A percentile compares a stretch with the other conserved stretches of the same genome.
Evolutionary conservation across 2,888 invertebrate genomes (phyloP).

Genomic region (Acanthosepion lycidas): DNA sequence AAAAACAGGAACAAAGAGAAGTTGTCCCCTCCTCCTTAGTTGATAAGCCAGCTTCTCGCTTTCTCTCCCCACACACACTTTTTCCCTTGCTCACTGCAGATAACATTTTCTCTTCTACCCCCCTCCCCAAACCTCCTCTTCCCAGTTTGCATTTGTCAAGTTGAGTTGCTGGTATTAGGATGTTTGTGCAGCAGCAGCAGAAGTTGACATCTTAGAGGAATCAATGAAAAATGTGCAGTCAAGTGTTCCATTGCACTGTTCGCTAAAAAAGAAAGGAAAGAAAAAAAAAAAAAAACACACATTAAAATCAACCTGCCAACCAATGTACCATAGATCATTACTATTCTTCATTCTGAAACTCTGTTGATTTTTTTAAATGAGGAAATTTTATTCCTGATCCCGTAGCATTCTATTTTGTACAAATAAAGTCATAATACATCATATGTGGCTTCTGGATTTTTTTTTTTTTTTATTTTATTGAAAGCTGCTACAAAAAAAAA

Average conservation of each 20-base stretch:
- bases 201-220: slow-evolving; percentile 10
- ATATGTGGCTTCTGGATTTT: not conserved
- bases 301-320: slow-evolving; percentile 44
- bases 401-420: slow-evolving; percentile 49
- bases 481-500: not conserved
- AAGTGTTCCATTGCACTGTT: slow-evolving; percentile 47
- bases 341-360: slow-evolving; percentile 47
- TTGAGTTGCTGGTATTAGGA: slow-evolving; percentile 23
- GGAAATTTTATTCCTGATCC: slow-evolving; percentile 48
- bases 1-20: not conserved
- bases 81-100: too few relatives aligned
- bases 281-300: too few relatives aligned
- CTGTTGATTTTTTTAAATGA: slow-evolving; percentile 47
- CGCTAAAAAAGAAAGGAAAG: not conserved
- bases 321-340: slow-evolving; percentile 47
- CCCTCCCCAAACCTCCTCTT: not conserved
- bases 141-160: not conserved
- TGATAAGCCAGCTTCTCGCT: not conserved
- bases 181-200: slow-evolving; percentile 33
- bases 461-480: not conserved
- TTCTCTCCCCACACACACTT: not conserved
- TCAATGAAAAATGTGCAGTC: slow-evolving; percentile 36
- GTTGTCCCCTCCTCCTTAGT: not conserved
- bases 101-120: not conserved
- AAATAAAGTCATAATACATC: slow-evolving; percentile 49